Conservation (phyloP, 2,113 vertebrate genomes). For the Forbesichthys agassizii region DNA sequence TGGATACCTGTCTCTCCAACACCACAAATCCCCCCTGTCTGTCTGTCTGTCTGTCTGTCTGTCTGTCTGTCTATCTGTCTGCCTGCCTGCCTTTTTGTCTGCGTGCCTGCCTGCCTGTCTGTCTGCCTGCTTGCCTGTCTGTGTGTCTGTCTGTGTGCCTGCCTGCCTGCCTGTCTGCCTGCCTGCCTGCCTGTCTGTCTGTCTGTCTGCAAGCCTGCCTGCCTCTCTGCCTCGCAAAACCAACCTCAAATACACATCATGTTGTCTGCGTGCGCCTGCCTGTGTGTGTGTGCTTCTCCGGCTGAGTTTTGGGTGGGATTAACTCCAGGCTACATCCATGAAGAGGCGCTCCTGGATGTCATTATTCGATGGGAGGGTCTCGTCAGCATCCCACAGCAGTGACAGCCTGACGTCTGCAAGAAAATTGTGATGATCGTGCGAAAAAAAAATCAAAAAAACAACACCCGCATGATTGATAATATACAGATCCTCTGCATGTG, state of each 20-base stretch:
- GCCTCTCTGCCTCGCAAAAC: too few species aligned
- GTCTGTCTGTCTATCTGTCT: constrained; percentile 24
- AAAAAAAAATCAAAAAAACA: constrained; percentile 21
- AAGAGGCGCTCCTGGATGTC: constrained; percentile 59
- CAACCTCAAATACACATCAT: background rate
- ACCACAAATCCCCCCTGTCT: too few species aligned
- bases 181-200: background rate
- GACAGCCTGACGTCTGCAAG: constrained; percentile 48
- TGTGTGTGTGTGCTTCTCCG: constrained; percentile 3
- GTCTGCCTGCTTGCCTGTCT: too few species aligned
- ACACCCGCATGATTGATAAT: background rate
- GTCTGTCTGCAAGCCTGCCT: constrained; percentile 14
- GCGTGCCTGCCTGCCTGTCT: background rate
- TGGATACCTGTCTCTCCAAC: too few species aligned
- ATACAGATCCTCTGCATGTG: background rate
- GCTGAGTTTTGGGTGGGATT: constrained; percentile 51
- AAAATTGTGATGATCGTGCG: constrained; percentile 57
- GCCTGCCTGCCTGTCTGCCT: too few species aligned
- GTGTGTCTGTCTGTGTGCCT: too few species aligned
- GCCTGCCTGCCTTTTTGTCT: constrained; percentile 5
- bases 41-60: constrained; percentile 31
- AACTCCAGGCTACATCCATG: constrained; percentile 58
- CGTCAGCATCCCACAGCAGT: constrained; percentile 41
- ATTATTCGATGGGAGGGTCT: constrained; percentile 59
- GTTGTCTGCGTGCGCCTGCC: too few species aligned